These are phyloP conservation scores for Magallana ariakensis DNA, from an alignment of 1,140 invertebrate genomes.

Conservation along the genomic window DNA sequence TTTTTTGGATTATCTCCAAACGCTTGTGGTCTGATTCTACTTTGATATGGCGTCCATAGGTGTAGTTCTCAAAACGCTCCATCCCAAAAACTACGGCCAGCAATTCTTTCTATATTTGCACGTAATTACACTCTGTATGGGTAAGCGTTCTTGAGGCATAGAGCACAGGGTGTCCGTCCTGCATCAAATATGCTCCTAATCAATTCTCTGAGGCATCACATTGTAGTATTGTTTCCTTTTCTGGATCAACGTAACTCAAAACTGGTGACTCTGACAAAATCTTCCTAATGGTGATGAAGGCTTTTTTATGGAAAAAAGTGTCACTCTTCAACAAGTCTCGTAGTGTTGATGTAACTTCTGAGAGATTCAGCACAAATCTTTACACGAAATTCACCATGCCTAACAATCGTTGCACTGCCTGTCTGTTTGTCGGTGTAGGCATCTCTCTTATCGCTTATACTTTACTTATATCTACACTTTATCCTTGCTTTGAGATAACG, in stretches of 20 bases:
- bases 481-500: too few relatives aligned
- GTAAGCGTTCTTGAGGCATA: slow-evolving; percentile 77
- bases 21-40: too few relatives aligned
- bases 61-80: too few relatives aligned
- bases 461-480: too few relatives aligned
- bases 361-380: slow-evolving; percentile 49
- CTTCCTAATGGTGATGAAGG: slow-evolving; percentile 16
- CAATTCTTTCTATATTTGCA: slow-evolving; percentile 80
- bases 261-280: slow-evolving; percentile 43
- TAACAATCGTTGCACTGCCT: too few relatives aligned
- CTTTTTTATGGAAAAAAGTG: slow-evolving; percentile 45
- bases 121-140: slow-evolving; percentile 75
- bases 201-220: slow-evolving; percentile 61
- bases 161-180: slow-evolving; percentile 72
- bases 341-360: slow-evolving; percentile 50
- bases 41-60: too few relatives aligned
- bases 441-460: too few relatives aligned
- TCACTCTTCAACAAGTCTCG: slow-evolving; percentile 44
- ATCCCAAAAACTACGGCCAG: slow-evolving; percentile 76
- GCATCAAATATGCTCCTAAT: slow-evolving; percentile 73
- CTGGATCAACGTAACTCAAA: slow-evolving; percentile 42
- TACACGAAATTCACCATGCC: slow-evolving; percentile 52
- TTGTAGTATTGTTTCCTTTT: background rate
- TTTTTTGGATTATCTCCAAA: too few relatives aligned
- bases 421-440: too few relatives aligned